Evolutionary conservation across 2,113 vertebrate species (phyloP).

Genomic region (Numenius arquata): DNA sequence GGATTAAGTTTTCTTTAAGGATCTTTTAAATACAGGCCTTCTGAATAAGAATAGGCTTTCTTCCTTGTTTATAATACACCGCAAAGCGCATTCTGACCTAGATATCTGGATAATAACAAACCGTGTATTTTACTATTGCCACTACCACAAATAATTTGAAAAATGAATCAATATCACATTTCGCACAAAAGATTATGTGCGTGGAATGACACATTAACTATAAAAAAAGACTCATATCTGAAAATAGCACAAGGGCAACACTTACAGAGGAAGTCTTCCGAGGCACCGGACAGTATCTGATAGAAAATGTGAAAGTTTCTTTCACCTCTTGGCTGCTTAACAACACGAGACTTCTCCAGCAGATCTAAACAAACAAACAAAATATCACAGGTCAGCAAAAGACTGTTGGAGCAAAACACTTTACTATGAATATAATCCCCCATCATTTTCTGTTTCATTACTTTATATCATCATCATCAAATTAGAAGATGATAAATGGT

Average conservation of each 20-base stretch:
- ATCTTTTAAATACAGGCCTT: neutral
- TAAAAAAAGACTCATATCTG: neutral
- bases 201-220: neutral
- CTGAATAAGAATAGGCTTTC: neutral
- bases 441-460: neutral
- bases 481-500: neutral
- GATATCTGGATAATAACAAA: neutral
- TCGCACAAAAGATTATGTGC: neutral
- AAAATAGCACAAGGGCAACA: neutral
- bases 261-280: conserved; percentile 93
- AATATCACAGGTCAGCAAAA: neutral
- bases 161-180: neutral
- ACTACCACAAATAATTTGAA: neutral
- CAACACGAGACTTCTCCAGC: conserved; percentile 94
- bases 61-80: neutral
- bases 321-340: conserved; percentile 96
- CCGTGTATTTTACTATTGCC: neutral
- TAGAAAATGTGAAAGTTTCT: conserved; percentile 98
- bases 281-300: conserved; percentile 93
- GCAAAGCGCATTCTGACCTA: neutral
- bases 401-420: neutral
- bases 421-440: neutral
- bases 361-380: conserved; percentile 80
- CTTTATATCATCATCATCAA: neutral
- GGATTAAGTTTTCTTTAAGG: neutral